These are phyloP conservation scores for Jacana jacana DNA, from an alignment of 2,113 vertebrate genomes.

Conservation along the genomic window DNA sequence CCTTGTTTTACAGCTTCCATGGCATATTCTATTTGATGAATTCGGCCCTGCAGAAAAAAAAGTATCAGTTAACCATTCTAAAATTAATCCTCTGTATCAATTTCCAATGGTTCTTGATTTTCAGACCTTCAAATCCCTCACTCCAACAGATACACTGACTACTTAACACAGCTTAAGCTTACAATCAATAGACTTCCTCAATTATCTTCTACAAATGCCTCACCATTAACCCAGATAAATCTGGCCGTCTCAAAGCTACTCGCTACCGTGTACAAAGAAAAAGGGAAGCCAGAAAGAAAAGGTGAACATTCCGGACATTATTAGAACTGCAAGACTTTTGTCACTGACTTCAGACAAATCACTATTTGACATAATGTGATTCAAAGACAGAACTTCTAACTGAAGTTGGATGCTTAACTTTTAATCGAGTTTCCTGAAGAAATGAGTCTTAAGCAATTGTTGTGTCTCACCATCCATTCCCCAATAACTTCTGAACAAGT, in stretches of 20 bases:
- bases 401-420: background rate
- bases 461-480: conserved; percentile 9
- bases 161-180: background rate
- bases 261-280: background rate
- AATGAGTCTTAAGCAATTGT: background rate
- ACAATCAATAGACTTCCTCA: background rate
- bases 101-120: background rate
- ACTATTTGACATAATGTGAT: background rate
- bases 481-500: conserved; percentile 40
- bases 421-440: background rate
- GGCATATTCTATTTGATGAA: conserved; percentile 98
- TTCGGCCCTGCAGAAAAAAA: conserved; percentile 81
- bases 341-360: background rate
- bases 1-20: conserved; percentile 99
- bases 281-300: background rate
- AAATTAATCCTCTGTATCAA: background rate
- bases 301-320: background rate
- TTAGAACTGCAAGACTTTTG: background rate
- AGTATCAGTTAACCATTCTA: background rate
- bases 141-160: background rate
- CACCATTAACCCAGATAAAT: background rate
- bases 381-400: background rate
- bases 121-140: background rate
- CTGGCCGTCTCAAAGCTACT: background rate
- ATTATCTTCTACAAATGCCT: background rate